A percentile compares a stretch with the other conserved stretches of the same genome.
These are phyloP conservation scores for Drosophila orena DNA, from an alignment of 1,140 invertebrate species.

Conservation along the genomic window DNA sequence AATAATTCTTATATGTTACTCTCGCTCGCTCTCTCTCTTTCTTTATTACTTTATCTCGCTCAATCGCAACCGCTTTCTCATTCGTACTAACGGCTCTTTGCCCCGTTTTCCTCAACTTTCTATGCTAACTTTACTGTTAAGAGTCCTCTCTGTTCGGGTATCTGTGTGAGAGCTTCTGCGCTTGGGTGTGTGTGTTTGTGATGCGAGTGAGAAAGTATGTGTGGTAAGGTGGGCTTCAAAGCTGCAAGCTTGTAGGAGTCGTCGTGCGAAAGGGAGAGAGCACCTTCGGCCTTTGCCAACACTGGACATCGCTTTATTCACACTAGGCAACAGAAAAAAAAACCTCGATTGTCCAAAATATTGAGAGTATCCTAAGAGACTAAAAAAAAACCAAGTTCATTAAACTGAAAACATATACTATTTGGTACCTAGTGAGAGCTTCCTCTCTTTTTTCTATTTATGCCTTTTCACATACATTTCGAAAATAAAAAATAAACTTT, in stretches of 20 bases:
- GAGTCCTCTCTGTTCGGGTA: conserved; percentile 22
- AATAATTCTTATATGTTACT: conserved; percentile 62
- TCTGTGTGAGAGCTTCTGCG: conserved; percentile 36
- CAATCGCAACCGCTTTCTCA: conserved; percentile 7
- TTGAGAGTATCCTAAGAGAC: background rate
- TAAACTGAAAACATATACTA: background rate
- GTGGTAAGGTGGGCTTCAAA: conserved; percentile 77
- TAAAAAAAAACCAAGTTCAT: background rate
- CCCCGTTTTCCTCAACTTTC: conserved; percentile 16
- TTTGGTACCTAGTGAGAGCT: background rate
- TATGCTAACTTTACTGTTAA: conserved; percentile 32
- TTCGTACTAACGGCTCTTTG: conserved; percentile 13
- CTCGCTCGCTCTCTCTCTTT: background rate
- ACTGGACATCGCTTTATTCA: conserved; percentile 21
- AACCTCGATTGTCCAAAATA: background rate
- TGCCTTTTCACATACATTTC: background rate
- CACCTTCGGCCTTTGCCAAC: conserved; percentile 36
- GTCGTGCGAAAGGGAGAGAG: conserved; percentile 45
- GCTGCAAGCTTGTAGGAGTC: conserved; percentile 61
- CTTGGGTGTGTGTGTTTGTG: conserved; percentile 17
- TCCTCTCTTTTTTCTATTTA: background rate
- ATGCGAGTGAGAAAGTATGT: conserved; percentile 42
- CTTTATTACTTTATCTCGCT: too few relatives aligned
- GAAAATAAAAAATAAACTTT: background rate
- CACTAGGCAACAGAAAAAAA: conserved; percentile 23